Percentiles rank a stretch among this genome's conserved stretches.
Conservation (phyloP, 2,888 invertebrate genomes). For the Penaeus monodon region DNA sequence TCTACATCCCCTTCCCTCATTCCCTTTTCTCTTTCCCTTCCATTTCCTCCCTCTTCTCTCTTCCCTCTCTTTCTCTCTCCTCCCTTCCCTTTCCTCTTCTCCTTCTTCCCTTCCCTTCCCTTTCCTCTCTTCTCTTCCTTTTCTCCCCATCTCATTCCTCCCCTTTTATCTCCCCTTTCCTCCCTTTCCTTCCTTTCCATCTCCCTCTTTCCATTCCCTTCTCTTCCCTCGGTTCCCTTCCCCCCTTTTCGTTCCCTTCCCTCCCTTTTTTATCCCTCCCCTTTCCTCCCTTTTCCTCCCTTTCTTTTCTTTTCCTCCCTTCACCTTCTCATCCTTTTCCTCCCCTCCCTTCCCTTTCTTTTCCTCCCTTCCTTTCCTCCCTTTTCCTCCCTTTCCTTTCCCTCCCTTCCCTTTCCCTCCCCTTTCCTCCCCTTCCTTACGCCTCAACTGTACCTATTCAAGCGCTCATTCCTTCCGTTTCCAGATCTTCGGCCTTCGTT, state of each 20-base stretch:
- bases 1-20: background rate
- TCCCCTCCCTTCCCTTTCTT: background rate
- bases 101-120: background rate
- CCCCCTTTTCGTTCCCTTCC: background rate
- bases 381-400: background rate
- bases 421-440: background rate
- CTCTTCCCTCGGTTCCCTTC: background rate
- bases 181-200: background rate
- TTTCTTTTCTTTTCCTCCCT: too few relatives aligned
- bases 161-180: background rate
- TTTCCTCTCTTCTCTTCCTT: background rate
- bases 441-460: background rate
- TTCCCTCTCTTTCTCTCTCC: background rate
- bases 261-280: background rate
- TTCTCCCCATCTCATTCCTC: too few relatives aligned
- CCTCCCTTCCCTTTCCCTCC: background rate
- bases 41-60: background rate
- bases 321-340: too few relatives aligned
- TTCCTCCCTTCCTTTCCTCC: background rate
- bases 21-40: background rate
- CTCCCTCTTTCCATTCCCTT: background rate
- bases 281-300: background rate
- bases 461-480: slow-evolving; percentile 7
- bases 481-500: background rate
- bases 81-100: background rate